Evolutionary conservation across 2,113 vertebrate species (phyloP), one percentile per base, ranked within the genome.

Genomic region (Patagioenas fasciata): DNA sequence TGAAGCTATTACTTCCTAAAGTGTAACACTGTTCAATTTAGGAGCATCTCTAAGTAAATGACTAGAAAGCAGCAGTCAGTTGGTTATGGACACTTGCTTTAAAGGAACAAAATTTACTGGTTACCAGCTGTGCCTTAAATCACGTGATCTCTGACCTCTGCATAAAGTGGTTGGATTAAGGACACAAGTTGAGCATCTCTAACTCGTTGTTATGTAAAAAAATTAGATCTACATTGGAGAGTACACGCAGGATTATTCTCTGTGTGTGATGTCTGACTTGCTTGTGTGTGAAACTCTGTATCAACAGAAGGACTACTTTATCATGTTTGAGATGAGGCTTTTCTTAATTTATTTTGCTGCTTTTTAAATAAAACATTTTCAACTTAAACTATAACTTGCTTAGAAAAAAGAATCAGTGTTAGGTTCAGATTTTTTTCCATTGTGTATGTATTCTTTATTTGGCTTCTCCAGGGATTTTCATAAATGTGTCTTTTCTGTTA

Each of bases 111-210:
- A 60, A 72, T 5, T 80, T 85, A 17, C 26, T 7, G 0, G 1
- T 75, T 66, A 54, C 58, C 88, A 91, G 56, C 73, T 93, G 66
- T 91, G 77, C 79, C 72, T 74, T 85, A 71, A 86, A 82, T 80
- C 18, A 16, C 29, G 32, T 38, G 51, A 38, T 42, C 64, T 95
- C 13, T 95, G 93, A 85, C 48, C 66, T 95, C 62, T 87, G 65
- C 17, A 3, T 58, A 16, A 34, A 78, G 66, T 58, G 58, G 70
- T 74, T 92, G 79, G 88, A 95, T 96, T 95, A 94, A 95, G 69
- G 61, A 54, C 81, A 91, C 36, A 71, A 19, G 75, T 36, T 90
- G 92, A 89, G 74, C 92, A 91, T 93, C 88, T 88, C 62, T 80
- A 67, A 72, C 14, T n/a, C 0, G 80, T 84, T 94, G 79, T 86